Conservation (phyloP, 2,888 invertebrate genomes). For the Ophion obscuratus region DNA sequence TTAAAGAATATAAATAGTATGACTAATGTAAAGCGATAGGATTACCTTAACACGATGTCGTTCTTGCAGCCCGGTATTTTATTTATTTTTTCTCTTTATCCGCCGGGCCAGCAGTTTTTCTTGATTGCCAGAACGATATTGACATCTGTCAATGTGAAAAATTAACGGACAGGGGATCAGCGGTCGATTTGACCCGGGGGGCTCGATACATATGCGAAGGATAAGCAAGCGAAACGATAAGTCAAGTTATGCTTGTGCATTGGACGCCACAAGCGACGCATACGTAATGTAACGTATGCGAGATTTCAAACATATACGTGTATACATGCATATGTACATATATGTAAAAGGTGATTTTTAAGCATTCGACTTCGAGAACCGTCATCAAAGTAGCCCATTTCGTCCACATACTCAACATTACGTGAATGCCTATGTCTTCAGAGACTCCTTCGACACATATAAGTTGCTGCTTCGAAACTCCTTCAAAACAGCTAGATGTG, state of each 20-base stretch:
- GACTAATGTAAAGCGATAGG: too few species aligned
- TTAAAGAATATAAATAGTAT: too few species aligned
- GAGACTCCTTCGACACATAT: neutral
- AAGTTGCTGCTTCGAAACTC: neutral
- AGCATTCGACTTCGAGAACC: neutral
- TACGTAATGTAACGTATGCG: conserved; percentile 54
- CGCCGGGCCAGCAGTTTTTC: neutral
- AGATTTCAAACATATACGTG: conserved; percentile 8
- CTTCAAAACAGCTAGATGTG: neutral
- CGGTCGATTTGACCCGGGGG: neutral
- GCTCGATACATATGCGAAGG: conserved; percentile 32
- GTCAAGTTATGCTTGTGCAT: conserved; percentile 62
- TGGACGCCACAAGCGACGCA: conserved; percentile 60
- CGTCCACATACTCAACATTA: neutral
- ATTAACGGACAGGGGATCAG: conserved; percentile 12
- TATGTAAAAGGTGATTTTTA: neutral
- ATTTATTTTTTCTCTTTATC: neutral
- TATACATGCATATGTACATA: neutral
- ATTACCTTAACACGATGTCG: neutral
- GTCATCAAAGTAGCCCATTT: neutral
- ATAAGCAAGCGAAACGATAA: conserved; percentile 42
- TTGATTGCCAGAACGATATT: conserved; percentile 8
- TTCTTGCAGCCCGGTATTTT: neutral
- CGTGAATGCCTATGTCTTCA: neutral
- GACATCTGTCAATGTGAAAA: conserved; percentile 18